A percentile compares a stretch with the other conserved stretches of the same genome.
phyloP scores from a whole-genome alignment of 2,797 vertebrate species.

The Brotogeris chrysoptera region DNA sequence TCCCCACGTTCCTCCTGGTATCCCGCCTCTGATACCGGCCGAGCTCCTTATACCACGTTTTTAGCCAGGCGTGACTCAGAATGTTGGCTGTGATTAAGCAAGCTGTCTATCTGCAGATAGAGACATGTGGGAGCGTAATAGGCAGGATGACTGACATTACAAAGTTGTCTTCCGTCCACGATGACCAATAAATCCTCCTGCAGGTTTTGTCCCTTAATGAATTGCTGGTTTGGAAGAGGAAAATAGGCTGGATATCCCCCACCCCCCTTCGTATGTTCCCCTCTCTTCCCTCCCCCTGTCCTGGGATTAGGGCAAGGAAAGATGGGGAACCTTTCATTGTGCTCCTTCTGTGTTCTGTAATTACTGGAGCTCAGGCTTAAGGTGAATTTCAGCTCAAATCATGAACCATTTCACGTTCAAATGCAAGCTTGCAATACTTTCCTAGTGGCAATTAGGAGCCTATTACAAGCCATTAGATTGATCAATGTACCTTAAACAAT shows the following conservation, averaged over 20 bases:
- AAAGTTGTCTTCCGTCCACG: conserved; percentile 39
- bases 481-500: conserved; percentile 99
- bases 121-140: conserved; percentile 5
- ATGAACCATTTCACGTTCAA: conserved; percentile 81
- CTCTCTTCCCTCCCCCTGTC: background rate
- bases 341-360: conserved; percentile 38
- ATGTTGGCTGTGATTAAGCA: background rate
- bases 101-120: conserved; percentile 3
- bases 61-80: background rate
- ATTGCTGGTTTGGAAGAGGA: conserved; percentile 8
- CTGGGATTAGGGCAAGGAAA: background rate
- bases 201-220: conserved; percentile 23
- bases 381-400: conserved; percentile 69
- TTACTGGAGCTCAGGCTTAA: conserved; percentile 55
- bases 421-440: conserved; percentile 85
- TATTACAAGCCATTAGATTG: conserved; percentile 99
- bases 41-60: background rate
- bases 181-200: conserved; percentile 41
- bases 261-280: background rate
- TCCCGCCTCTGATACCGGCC: background rate
- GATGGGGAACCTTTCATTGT: background rate
- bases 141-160: conserved; percentile 20
- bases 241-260: background rate
- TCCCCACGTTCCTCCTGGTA: background rate
- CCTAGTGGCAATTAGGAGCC: conserved; percentile 94